Evolutionary conservation across 1,140 invertebrate genomes (phyloP).

Genomic region (Nylanderia fulva): DNA sequence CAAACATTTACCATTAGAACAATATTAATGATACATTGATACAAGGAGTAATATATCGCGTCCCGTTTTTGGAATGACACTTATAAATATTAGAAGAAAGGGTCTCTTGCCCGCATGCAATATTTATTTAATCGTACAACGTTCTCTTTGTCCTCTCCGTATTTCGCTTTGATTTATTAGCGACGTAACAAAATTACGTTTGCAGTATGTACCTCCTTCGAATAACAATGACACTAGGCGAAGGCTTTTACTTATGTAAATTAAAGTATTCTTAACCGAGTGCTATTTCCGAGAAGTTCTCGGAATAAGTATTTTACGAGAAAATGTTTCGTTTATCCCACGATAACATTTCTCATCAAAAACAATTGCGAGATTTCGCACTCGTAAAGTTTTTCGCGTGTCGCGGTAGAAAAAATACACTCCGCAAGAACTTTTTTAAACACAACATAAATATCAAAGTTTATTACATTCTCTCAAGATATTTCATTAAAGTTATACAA

Average conservation of each 20-base stretch:
- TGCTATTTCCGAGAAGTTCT: constrained; percentile 43
- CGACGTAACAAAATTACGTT: constrained; percentile 37
- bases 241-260: constrained; percentile 58
- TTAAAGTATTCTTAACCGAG: constrained; percentile 58
- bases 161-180: constrained; percentile 33
- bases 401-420: constrained; percentile 2
- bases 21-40: constrained; percentile 15
- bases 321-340: constrained; percentile 19
- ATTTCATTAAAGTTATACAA: neutral
- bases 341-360: constrained; percentile 18
- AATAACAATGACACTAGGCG: constrained; percentile 34
- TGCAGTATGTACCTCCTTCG: constrained; percentile 8
- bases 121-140: constrained; percentile 12
- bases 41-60: neutral
- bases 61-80: neutral
- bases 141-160: neutral
- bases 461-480: neutral
- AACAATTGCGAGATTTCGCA: constrained; percentile 26
- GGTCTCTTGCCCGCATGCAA: neutral
- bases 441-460: neutral
- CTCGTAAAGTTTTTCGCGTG: neutral
- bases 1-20: neutral
- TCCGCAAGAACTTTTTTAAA: constrained; percentile 22
- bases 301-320: constrained; percentile 9
- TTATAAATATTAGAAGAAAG: neutral